A percentile compares a stretch with the other conserved stretches of the same genome.
phyloP scores from a whole-genome alignment of 2,113 vertebrate species.

The Sakesphorus luctuosus region DNA sequence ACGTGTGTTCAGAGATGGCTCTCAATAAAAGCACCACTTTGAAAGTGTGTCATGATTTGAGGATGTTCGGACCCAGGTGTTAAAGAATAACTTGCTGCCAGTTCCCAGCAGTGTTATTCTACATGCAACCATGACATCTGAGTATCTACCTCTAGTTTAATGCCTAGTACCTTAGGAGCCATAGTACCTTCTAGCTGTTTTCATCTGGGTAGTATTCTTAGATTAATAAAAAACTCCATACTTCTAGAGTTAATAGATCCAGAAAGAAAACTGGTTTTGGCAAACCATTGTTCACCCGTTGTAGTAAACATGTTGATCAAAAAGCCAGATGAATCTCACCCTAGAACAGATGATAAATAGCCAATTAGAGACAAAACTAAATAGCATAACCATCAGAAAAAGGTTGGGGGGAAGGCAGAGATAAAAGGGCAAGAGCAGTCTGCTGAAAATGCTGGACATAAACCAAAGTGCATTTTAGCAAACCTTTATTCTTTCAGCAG shows the following conservation, averaged over 20 bases:
- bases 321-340: background rate
- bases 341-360: slow-evolving; percentile 3
- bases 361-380: slow-evolving; percentile 27
- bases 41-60: background rate
- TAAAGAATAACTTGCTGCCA: background rate
- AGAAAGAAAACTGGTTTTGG: background rate
- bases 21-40: background rate
- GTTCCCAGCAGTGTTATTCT: background rate
- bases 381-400: slow-evolving; percentile 38
- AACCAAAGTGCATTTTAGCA: background rate
- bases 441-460: slow-evolving; percentile 23
- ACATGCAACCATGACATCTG: background rate
- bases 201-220: slow-evolving; percentile 4
- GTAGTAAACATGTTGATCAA: background rate
- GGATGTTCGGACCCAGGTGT: background rate
- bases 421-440: slow-evolving; percentile 28
- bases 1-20: background rate
- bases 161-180: background rate
- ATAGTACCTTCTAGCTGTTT: background rate
- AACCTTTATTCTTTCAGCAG: background rate
- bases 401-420: background rate
- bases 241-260: slow-evolving; percentile 1
- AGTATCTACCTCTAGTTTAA: background rate
- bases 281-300: background rate
- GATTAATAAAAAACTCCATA: background rate